Conservation (phyloP, 2,888 invertebrate genomes). For the Volucella inflata region DNA sequence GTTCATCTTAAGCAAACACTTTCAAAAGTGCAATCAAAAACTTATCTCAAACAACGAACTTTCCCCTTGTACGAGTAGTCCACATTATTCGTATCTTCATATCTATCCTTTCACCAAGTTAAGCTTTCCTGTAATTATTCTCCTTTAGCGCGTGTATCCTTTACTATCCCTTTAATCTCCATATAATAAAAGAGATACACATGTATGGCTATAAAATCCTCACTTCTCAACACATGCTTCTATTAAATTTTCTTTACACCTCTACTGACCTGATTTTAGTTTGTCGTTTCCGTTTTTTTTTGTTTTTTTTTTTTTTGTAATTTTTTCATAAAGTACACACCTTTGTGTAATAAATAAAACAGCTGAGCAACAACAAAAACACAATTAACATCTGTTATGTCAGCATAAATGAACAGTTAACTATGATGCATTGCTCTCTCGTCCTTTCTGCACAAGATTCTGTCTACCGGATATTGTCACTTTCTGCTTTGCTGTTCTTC, state of each 20-base stretch:
- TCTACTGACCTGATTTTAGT: constrained; percentile 68
- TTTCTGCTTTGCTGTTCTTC: constrained; percentile 61
- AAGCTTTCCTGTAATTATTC: too few species aligned
- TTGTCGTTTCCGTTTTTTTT: background rate
- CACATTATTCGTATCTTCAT: too few species aligned
- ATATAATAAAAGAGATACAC: constrained; percentile 49
- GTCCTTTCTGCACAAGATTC: constrained; percentile 37
- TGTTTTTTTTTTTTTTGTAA: background rate
- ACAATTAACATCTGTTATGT: constrained; percentile 73
- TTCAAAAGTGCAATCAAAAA: too few species aligned
- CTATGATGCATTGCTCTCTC: constrained; percentile 66
- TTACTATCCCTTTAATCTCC: constrained; percentile 66
- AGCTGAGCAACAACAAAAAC: constrained; percentile 31
- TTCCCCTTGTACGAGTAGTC: too few species aligned
- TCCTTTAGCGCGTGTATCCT: constrained; percentile 38
- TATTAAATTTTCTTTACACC: constrained; percentile 71
- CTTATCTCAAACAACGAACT: too few species aligned
- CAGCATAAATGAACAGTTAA: constrained; percentile 75
- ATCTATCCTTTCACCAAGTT: too few species aligned
- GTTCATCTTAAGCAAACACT: too few species aligned
- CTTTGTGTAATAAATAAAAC: background rate
- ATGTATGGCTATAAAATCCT: constrained; percentile 21
- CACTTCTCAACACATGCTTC: constrained; percentile 55
- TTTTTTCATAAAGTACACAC: background rate
- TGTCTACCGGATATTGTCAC: constrained; percentile 58